These are phyloP conservation scores for Thamnophis sirtalis DNA, from an alignment of 2,113 vertebrate species.

Conservation along the genomic window DNA sequence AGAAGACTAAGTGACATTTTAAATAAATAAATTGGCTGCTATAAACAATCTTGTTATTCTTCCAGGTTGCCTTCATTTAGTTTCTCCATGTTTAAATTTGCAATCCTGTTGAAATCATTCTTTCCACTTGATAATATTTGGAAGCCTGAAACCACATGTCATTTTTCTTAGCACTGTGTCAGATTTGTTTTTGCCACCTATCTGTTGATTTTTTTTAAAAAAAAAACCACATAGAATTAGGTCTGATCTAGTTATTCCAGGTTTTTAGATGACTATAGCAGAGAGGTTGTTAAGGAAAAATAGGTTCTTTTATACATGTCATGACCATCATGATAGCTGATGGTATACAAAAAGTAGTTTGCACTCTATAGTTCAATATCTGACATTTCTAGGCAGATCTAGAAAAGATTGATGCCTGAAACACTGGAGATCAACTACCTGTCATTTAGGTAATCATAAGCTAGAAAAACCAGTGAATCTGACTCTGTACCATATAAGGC, in stretches of 20 bases:
- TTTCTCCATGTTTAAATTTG: neutral
- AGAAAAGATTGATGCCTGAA: neutral
- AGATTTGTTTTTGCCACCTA: neutral
- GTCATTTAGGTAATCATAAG: neutral
- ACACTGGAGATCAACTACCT: neutral
- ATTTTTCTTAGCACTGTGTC: neutral
- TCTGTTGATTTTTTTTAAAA: neutral
- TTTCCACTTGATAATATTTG: neutral
- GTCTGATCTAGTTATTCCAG: neutral
- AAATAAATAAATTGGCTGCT: neutral
- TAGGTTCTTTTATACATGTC: neutral
- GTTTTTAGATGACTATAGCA: neutral
- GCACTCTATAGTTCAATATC: neutral
- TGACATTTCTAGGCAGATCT: neutral
- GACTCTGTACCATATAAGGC: neutral
- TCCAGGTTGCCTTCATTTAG: neutral
- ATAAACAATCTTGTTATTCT: neutral
- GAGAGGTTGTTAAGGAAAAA: neutral
- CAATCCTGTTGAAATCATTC: neutral
- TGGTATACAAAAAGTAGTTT: neutral
- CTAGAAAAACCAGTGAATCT: neutral
- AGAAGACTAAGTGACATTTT: neutral
- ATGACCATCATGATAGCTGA: neutral
- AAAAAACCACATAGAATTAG: neutral
- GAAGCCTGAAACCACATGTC: neutral